These are phyloP conservation scores for Holothuria leucospilota DNA, from an alignment of 53 echinoderm and acorn worm genomes.

Conservation along the genomic window DNA sequence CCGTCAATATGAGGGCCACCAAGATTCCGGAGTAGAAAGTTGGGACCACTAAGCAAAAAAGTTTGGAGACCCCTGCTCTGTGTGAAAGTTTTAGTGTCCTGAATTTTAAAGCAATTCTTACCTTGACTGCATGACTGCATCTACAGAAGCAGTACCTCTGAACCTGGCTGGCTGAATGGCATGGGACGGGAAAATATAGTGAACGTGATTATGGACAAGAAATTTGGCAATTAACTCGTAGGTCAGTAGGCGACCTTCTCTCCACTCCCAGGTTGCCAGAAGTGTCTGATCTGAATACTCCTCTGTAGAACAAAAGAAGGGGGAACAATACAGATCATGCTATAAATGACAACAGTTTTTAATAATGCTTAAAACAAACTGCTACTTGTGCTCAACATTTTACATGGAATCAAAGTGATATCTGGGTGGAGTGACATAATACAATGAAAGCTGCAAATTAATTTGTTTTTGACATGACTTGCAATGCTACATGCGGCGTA, in stretches of 20 bases:
- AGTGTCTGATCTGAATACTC: slow-evolving; percentile 16
- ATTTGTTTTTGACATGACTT: no score
- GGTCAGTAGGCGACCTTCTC: slow-evolving; percentile 91
- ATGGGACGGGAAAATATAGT: slow-evolving; percentile 92
- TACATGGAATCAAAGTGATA: no score
- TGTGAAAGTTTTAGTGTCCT: no score
- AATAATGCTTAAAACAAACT: no score
- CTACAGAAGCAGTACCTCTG: slow-evolving; percentile 84
- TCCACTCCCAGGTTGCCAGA: slow-evolving; percentile 88
- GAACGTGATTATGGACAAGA: slow-evolving; percentile 96
- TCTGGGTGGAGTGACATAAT: no score
- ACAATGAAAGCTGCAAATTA: no score
- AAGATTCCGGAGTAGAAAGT: no score
- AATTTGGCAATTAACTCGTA: slow-evolving; percentile 96
- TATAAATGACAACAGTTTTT: background rate
- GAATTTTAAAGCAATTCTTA: slow-evolving; percentile 6
- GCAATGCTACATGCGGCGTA: no score
- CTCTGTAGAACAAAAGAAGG: background rate
- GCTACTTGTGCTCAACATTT: no score
- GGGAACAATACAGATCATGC: slow-evolving; percentile 7
- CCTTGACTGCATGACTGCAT: slow-evolving; percentile 82
- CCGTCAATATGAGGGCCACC: no score
- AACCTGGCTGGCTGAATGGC: slow-evolving; percentile 82
- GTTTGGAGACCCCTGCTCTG: no score
- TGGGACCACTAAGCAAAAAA: no score